Conservation (phyloP, 1,140 invertebrate species). For the Psix sp. region DNA sequence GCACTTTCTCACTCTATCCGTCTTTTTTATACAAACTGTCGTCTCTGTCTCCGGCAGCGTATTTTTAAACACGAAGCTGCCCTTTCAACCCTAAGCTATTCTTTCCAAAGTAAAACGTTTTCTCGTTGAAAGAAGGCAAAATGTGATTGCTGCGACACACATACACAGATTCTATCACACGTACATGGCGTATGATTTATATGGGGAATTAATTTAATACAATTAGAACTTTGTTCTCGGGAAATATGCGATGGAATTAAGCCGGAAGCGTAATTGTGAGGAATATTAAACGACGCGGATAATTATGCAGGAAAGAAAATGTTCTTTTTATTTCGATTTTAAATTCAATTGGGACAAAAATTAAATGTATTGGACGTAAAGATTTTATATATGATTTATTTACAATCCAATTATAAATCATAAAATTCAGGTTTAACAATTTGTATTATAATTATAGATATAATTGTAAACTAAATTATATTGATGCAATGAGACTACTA, state of each 20-base stretch:
- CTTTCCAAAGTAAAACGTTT: slow-evolving; percentile 37
- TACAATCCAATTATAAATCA: no score
- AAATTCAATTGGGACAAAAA: no score
- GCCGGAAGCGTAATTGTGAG: slow-evolving; percentile 39
- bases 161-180: background rate
- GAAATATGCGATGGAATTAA: slow-evolving; percentile 34
- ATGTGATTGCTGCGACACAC: slow-evolving; percentile 26
- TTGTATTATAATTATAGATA: no score
- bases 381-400: no score
- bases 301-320: slow-evolving; percentile 36
- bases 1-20: slow-evolving; percentile 5
- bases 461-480: no score
- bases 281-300: slow-evolving; percentile 47
- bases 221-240: slow-evolving; percentile 33
- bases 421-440: no score
- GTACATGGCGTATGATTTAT: slow-evolving; percentile 30
- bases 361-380: no score
- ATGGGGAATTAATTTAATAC: slow-evolving; percentile 47
- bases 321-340: slow-evolving; percentile 29
- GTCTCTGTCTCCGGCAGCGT: slow-evolving; percentile 12
- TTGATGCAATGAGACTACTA: no score
- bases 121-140: slow-evolving; percentile 37
- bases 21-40: background rate
- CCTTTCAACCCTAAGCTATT: slow-evolving; percentile 44
- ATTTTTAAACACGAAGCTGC: slow-evolving; percentile 50